phyloP scores from a whole-genome alignment of 2,797 vertebrate species.

The Gambusia yucatana region DNA sequence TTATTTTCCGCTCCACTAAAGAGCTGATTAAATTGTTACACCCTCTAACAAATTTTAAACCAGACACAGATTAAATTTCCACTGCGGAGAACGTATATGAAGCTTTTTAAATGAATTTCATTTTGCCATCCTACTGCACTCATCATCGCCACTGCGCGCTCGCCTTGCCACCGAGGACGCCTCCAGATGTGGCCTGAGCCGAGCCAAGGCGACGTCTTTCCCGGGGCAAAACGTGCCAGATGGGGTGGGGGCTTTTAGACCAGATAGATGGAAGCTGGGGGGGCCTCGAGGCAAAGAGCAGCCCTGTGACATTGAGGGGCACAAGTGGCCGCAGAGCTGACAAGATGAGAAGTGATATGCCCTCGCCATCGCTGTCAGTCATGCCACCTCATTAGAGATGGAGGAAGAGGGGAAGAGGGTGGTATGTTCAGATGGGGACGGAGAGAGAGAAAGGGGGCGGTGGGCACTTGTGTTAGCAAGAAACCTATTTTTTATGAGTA shows the following conservation, averaged over 20 bases:
- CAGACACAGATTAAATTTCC: slow-evolving; percentile 54
- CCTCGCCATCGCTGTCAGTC: slow-evolving; percentile 76
- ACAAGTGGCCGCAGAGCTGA: slow-evolving; percentile 76
- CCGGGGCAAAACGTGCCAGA: slow-evolving; percentile 64
- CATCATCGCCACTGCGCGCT: slow-evolving; percentile 22
- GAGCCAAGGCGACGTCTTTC: slow-evolving; percentile 47
- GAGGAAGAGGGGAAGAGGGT: slow-evolving; percentile 21
- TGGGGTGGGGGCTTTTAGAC: slow-evolving; percentile 53
- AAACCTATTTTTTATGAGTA: slow-evolving; percentile 40
- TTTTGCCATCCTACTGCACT: slow-evolving; percentile 35
- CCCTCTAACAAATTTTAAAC: slow-evolving; percentile 60
- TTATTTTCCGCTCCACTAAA: slow-evolving; percentile 61
- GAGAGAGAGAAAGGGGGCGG: slow-evolving; percentile 4
- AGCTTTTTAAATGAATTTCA: slow-evolving; percentile 57
- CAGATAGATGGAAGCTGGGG: slow-evolving; percentile 58
- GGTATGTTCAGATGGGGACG: slow-evolving; percentile 24
- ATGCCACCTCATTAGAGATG: slow-evolving; percentile 77
- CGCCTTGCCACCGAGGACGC: slow-evolving; percentile 35
- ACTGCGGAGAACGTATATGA: slow-evolving; percentile 46
- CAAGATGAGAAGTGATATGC: slow-evolving; percentile 81
- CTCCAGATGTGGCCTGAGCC: slow-evolving; percentile 59
- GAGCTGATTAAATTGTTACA: slow-evolving; percentile 67
- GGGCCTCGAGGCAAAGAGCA: slow-evolving; percentile 68
- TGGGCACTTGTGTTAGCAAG: slow-evolving; percentile 42
- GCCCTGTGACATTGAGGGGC: slow-evolving; percentile 79